Evolutionary conservation across 2,888 invertebrate genomes (phyloP).

Genomic region (Hybos culiciformis): DNA sequence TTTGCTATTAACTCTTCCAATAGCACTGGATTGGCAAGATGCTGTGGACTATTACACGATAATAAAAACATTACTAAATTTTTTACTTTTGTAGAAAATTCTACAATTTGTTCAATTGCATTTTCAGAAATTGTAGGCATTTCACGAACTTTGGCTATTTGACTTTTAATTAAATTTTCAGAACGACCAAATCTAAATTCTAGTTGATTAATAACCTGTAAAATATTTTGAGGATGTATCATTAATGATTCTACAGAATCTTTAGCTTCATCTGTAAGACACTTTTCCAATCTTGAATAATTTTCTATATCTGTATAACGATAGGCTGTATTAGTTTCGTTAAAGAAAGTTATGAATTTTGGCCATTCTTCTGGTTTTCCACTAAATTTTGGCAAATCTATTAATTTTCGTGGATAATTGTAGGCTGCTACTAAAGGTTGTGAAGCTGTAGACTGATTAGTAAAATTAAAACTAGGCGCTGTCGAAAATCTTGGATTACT

Average conservation of each 20-base stretch:
- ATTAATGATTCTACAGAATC: conserved; percentile 12
- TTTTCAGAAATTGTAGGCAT: conserved; percentile 11
- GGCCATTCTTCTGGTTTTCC: conserved; percentile 17
- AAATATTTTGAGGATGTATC: conserved; percentile 14
- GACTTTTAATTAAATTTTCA: conserved; percentile 13
- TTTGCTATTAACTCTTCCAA: conserved; percentile 10
- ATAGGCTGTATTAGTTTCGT: conserved; percentile 11
- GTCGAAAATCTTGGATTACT: too few relatives aligned
- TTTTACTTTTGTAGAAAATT: conserved; percentile 12
- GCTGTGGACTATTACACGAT: conserved; percentile 11
- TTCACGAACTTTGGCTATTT: conserved; percentile 12
- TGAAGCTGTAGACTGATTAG: too few relatives aligned
- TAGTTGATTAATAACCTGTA: conserved; percentile 11
- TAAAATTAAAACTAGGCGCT: too few relatives aligned
- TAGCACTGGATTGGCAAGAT: conserved; percentile 12
- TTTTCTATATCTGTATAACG: conserved; percentile 13
- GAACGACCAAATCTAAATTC: conserved; percentile 16
- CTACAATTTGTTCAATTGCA: conserved; percentile 11
- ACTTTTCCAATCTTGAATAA: conserved; percentile 12
- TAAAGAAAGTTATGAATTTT: conserved; percentile 14
- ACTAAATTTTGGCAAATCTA: conserved; percentile 14
- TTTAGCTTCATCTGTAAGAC: conserved; percentile 12
- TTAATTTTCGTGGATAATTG: too few relatives aligned
- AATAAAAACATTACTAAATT: conserved; percentile 11
- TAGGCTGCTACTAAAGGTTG: too few relatives aligned